Base-by-base conservation (phyloP, 2,888 invertebrate genomes). In the Drosophila eohydei region DNA sequence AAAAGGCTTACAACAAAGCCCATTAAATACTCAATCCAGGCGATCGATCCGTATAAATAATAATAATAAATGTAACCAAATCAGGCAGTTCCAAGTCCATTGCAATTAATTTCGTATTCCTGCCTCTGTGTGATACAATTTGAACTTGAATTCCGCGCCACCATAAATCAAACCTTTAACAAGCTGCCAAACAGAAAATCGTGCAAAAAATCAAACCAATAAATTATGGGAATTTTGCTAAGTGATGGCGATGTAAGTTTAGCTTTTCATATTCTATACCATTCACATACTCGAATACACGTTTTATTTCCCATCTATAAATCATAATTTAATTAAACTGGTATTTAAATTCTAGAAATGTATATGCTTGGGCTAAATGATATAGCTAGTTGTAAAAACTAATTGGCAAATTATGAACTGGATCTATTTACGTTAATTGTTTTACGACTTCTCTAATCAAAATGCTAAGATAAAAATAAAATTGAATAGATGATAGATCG, bases 211-310 rank as follows among this genome's bases (percentile, higher is more conserved):
- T 16, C 72, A 72, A 68, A 60, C 40, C 57, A 65, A 73, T 77
- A 74, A 82, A 90, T 80, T 68, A 91, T 91, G 91, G 91, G 91
- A 77, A 88, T 91, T 85, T 80, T 91, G 69, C 76, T 91, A 66
- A 91, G 91, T 78, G 91, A 91, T 81, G 91, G 91, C 61, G 91
- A 91, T 85, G 91, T 91, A 91, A 91, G 91, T 91, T 77, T 41
- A 41, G 48, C 41, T 70, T 66, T 60, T 55, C 43, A 64, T 44
- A 51, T 61, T 70, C n/a, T 40, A 30, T 40, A 52, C 26, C 30
- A 52, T 56, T 70, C 59, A 50, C 32, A 52, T 59, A 70, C 41
- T 34, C 32, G 14, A 28, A 69, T 54, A 61, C 46, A 48, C 21
- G 41, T 40, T 75, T 62, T 12, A 58, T 50, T 54, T 58, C 14